phyloP scores from a whole-genome alignment of 2,113 vertebrate genomes.

The Equus quagga region DNA sequence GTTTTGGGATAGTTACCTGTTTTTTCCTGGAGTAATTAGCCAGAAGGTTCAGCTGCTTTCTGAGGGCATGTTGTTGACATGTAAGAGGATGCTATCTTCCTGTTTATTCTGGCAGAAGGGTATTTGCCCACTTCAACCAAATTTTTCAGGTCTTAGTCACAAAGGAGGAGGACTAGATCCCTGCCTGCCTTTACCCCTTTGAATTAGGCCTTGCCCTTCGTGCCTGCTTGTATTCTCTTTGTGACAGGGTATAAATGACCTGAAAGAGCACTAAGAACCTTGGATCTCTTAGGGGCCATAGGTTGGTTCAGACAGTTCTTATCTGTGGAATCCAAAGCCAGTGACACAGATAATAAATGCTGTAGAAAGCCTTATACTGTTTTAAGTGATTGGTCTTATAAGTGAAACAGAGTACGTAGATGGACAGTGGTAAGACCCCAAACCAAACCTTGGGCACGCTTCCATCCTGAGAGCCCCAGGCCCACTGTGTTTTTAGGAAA shows the following conservation, averaged over 20 bases:
- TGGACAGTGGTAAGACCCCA: neutral
- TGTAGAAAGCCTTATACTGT: neutral
- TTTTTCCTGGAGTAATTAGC: constrained; percentile 55
- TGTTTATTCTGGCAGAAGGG: constrained; percentile 47
- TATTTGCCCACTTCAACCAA: constrained; percentile 25
- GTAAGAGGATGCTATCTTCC: constrained; percentile 25
- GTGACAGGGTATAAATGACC: neutral
- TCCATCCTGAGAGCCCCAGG: neutral
- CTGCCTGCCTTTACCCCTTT: neutral
- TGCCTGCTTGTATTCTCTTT: neutral
- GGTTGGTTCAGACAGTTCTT: constrained; percentile 18
- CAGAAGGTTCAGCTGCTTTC: constrained; percentile 52
- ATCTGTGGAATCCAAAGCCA: constrained; percentile 21
- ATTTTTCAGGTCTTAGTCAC: constrained; percentile 6
- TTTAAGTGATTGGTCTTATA: neutral
- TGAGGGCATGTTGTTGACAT: constrained; percentile 12
- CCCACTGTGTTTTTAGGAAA: neutral
- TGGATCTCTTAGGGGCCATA: neutral
- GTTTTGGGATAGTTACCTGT: constrained; percentile 41
- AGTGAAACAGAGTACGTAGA: neutral
- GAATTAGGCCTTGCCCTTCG: neutral
- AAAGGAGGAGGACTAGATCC: neutral
- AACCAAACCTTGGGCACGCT: neutral
- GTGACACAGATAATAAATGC: constrained; percentile 11
- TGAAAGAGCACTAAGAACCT: neutral